Evolutionary conservation across 2,888 invertebrate species (phyloP), one percentile per base, ranked within the genome.

Genomic region (Drepana falcataria): DNA sequence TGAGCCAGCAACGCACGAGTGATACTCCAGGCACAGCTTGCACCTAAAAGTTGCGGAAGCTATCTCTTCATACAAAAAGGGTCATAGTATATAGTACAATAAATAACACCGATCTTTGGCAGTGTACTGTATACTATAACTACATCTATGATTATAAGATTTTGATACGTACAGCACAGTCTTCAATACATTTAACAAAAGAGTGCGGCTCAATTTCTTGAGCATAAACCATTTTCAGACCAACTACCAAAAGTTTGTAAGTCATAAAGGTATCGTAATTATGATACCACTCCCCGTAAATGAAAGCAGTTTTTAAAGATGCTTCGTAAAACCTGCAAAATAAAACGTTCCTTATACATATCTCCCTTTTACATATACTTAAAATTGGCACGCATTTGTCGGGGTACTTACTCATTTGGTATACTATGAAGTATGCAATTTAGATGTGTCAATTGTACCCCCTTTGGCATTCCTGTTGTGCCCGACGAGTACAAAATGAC

Each of bases 401-500:
- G 1, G 40, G 6, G n/a, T 41, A 51, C 51, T 81, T 70, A 85
- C 85, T 77, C 75, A 60, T 79, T 67, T 0, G 79, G 69, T 40
- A 80, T 61, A 68, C 81, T 82, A 55, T 77, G 80, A 35, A 87
- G 64, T 51, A 91, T 80, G 57, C 91, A 83, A 74, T 94, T 94
- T 55, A 85, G 78, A 73, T 94, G 93, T 3, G 93, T 92, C 48
- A 94, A 75, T 80, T 92, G 87, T 1, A 94, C 94, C 41, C 93
- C 94, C 79, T 95, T 95, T 0, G 94, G 93, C 67, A 94, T 77
- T 0, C 95, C 95, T 33, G 93, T 93, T 0, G 95, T 95, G 49
- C 95, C 95, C 55, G 95, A 94, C 44, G 95, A 95, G 77, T 93
- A 94, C 58, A 94, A 87, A 68, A 94, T 84, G 35, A 79, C 66